Percentiles rank a stretch among this genome's conserved stretches.
These are phyloP conservation scores for Drosophila elegans DNA, from an alignment of 1,140 invertebrate genomes.

Conservation along the genomic window DNA sequence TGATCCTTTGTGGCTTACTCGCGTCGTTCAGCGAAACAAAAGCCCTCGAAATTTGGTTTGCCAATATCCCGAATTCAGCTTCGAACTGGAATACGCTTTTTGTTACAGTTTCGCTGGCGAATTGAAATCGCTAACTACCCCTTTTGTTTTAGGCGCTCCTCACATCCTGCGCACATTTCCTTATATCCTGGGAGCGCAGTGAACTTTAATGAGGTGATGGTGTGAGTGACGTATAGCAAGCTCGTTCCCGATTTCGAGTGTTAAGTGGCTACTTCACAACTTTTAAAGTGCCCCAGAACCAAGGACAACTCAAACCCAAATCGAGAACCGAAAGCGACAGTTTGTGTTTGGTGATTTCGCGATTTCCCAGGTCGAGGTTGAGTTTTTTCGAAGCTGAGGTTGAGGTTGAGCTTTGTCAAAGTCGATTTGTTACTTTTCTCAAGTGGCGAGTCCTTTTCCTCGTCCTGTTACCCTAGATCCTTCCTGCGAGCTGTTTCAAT, in stretches of 20 bases:
- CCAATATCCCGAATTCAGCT: slow-evolving; percentile 59
- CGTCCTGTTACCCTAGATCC: slow-evolving; percentile 7
- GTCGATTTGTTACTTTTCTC: slow-evolving; percentile 84
- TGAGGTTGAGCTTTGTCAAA: slow-evolving; percentile 72
- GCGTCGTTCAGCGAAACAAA: slow-evolving; percentile 78
- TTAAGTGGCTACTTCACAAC: slow-evolving; percentile 61
- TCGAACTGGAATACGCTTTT: slow-evolving; percentile 17
- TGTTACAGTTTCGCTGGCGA: slow-evolving; percentile 20
- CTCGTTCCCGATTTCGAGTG: slow-evolving; percentile 43
- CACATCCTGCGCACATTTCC: slow-evolving; percentile 39
- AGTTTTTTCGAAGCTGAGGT: slow-evolving; percentile 9
- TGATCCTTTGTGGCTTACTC: slow-evolving; percentile 83
- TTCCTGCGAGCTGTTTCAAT: slow-evolving; percentile 36
- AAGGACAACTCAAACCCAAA: slow-evolving; percentile 24
- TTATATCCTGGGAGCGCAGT: slow-evolving; percentile 73
- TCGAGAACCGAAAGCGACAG: slow-evolving; percentile 41
- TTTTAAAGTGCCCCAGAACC: slow-evolving; percentile 37
- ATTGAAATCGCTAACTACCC: slow-evolving; percentile 57
- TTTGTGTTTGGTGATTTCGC: slow-evolving; percentile 34
- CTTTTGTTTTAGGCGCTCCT: slow-evolving; percentile 65
- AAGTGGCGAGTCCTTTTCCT: slow-evolving; percentile 53
- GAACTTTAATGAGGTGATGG: slow-evolving; percentile 38
- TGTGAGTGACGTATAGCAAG: slow-evolving; percentile 41
- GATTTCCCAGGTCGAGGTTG: slow-evolving; percentile 38
- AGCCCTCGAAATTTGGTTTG: slow-evolving; percentile 80